phyloP scores from a whole-genome alignment of 2,888 invertebrate genomes.

The Drosophila buzzatii region DNA sequence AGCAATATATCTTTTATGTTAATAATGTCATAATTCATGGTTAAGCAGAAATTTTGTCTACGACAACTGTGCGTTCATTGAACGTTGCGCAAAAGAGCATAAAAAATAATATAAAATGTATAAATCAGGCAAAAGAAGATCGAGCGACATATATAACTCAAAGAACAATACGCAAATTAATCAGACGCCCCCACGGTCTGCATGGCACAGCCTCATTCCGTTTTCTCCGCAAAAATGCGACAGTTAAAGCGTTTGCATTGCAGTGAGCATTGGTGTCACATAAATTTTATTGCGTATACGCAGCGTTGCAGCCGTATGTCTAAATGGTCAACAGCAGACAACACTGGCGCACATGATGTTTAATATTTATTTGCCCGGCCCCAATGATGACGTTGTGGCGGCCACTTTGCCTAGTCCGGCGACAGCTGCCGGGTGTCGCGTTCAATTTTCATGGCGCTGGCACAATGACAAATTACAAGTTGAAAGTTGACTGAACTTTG shows the following conservation, averaged over 20 bases:
- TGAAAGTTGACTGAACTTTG: conserved; percentile 80
- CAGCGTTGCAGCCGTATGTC: conserved; percentile 50
- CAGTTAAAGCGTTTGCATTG: conserved; percentile 71
- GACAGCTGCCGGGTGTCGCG: conserved; percentile 64
- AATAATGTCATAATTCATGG: conserved; percentile 38
- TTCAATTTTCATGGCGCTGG: conserved; percentile 60
- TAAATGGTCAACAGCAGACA: conserved; percentile 29
- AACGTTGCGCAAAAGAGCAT: conserved; percentile 33
- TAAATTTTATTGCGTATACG: conserved; percentile 78
- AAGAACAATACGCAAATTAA: conserved; percentile 75
- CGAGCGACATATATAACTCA: conserved; percentile 41
- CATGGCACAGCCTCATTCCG: conserved; percentile 30
- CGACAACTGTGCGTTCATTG: conserved; percentile 35
- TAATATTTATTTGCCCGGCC: conserved; percentile 54
- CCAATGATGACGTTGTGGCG: conserved; percentile 62
- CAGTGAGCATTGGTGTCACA: conserved; percentile 42
- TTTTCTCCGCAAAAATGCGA: conserved; percentile 73
- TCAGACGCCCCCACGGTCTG: conserved; percentile 63
- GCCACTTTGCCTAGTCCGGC: conserved; percentile 47
- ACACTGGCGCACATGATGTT: conserved; percentile 45
- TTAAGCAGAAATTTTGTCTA: conserved; percentile 23
- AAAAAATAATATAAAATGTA: conserved; percentile 16
- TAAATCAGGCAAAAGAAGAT: conserved; percentile 23
- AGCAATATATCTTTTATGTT: conserved; percentile 10
- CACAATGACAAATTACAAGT: conserved; percentile 80